Evolutionary conservation across 2,888 invertebrate genomes (phyloP), one percentile per base, ranked within the genome.

Genomic region (Galerucella nymphaeae): DNA sequence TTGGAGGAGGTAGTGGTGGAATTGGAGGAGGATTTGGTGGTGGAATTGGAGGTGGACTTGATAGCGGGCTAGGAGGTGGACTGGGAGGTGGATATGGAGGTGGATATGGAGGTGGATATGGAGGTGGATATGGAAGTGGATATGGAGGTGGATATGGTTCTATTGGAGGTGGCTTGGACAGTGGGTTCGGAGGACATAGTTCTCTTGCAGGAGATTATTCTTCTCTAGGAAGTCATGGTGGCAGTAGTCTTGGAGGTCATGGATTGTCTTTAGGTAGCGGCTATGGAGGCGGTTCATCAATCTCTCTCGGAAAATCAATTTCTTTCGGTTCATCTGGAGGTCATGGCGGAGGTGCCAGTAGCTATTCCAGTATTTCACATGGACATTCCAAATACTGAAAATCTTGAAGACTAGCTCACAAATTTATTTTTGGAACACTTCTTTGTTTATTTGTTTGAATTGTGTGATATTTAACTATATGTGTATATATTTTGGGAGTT

Each of bases 1-100:
- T 81, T 65, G 78, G 79, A 58, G 81, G 80, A 45, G 81, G 79
- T 9, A 75, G 80, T 66, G 79, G 81, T 38, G 78, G 79, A 45
- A 74, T 50, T 23, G 76, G 75, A 59, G 77, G 75, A 10, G 76
- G 78, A 57, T 16, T 67, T 48, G 77, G 77, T 45, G 75, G 75
- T 14, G 77, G 78, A 20, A 18, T 72, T 16, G 79, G 80, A 70
- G 77, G 78, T 16, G 78, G 78, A 9, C 13, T 72, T 6, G 74
- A 73, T 18, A 73, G 76, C 23, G 66, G 66, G 30, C 10, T n/a
- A 1, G 70, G 69, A 41, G 63, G 73, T 57, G 77, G 76, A 64
- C 16, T 50, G 10, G 72, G 75, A 48, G 72, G 72, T 23, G 71
- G 72, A 20, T 55, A 53, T 14, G 76, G 77, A 53, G 71, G 73